Base-by-base conservation (phyloP, 2,888 invertebrate genomes). In the Harpalus rubripes region DNA sequence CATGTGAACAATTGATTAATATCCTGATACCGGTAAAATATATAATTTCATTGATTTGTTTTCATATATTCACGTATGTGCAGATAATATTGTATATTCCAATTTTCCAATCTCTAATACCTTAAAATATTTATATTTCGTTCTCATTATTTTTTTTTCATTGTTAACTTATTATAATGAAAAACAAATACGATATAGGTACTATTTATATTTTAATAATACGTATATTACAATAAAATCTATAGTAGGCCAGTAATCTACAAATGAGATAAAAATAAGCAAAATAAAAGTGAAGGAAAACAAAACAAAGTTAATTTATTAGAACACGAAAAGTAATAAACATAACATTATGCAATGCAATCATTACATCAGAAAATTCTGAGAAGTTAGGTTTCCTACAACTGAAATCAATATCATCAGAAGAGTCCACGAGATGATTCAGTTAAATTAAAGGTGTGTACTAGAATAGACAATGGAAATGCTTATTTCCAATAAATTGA, bases 351-450 rank as follows among this genome's bases (percentile, higher is more conserved):
- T 74, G 72, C 72, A 74, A 74, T 44, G 15, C 8, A 41, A 15
- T 74, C 44, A 74, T 74, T 74, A 74, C 41, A 44, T 41, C 72
- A 74, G 16, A 74, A 74, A 68, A 74, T 74, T 74, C 72, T 18
- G 8, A 12, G 72, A 74, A 74, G 2, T 74, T 44, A 5, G 2
- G 44, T 6, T 44, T 44, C 72, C 18, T n/a, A 16, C 7, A 44
- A 18, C 16, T 8, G 72, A 18, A 74, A 74, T 74, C 72, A 74
- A 74, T 74, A 74, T 44, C 41, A 68, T 68, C 26, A 68, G 32
- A 15, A 15, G 63, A 22, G 63, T 63, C 68, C 68, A 68, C 39
- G 22, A 39, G 68, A 15, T 68, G 39, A 68, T n/a, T 39, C 68
- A 39, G 6, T 59, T 16, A 59, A 15, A 16, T 15, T 16, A 10